Evolutionary conservation across 2,797 vertebrate genomes (phyloP).

Genomic region (Sarcophilus harrisii): DNA sequence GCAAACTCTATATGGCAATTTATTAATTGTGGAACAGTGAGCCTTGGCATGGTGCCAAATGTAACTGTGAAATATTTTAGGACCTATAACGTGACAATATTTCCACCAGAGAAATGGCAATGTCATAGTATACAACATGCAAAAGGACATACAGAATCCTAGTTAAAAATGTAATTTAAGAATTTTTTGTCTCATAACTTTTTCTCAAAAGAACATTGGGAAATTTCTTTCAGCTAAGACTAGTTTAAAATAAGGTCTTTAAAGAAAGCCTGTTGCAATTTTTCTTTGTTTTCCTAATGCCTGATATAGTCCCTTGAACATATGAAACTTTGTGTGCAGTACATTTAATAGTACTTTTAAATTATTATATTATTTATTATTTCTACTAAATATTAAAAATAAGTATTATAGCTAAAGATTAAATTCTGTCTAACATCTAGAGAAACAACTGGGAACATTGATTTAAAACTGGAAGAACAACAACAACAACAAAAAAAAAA

Average conservation of each 20-base stretch:
- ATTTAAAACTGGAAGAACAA: neutral
- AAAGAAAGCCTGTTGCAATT: neutral
- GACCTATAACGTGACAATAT: neutral
- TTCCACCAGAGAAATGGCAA: neutral
- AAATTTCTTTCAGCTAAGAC: neutral
- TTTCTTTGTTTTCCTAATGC: neutral
- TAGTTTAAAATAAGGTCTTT: neutral
- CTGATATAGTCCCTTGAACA: neutral
- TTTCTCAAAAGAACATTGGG: neutral
- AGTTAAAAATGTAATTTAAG: neutral
- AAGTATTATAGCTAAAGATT: neutral
- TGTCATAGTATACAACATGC: neutral
- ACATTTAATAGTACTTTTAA: neutral
- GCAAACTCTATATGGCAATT: neutral
- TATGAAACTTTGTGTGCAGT: neutral
- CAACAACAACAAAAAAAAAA: too few species aligned
- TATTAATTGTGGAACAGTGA: neutral
- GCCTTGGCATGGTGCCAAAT: neutral
- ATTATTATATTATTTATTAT: too few species aligned
- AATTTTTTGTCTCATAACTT: neutral
- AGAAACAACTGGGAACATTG: neutral
- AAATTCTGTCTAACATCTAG: neutral
- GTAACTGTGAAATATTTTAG: neutral
- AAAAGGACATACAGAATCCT: neutral
- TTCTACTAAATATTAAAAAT: neutral